Percentiles rank a stretch among this genome's conserved stretches.
Conservation (phyloP, 64 coral and sea anemone genomes). For the Pocillopora damicornis region DNA sequence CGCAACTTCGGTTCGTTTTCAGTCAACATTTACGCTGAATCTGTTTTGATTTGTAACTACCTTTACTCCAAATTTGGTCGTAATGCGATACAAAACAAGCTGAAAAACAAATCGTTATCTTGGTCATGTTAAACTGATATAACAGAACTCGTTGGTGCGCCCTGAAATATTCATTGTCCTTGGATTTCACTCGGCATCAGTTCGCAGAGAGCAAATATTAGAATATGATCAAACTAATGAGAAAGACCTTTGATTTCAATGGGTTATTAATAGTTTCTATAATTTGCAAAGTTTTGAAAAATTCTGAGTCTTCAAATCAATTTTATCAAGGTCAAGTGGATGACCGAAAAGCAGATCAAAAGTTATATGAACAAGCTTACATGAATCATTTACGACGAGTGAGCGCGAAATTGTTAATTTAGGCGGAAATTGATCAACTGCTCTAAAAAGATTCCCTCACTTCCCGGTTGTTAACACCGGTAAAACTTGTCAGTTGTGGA, state of each 20-base stretch:
- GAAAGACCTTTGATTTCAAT: not conserved
- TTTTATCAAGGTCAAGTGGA: slow-evolving; percentile 8
- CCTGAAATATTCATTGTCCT: not conserved
- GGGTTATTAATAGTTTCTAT: not conserved
- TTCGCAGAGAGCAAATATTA: not conserved
- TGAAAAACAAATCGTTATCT: slow-evolving; percentile 19
- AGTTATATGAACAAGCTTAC: not conserved
- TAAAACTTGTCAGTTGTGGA: no score
- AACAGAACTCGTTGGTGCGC: not conserved
- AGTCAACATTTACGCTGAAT: not conserved
- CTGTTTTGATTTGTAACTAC: slow-evolving; percentile 18
- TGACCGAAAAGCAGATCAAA: not conserved
- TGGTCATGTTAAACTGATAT: not conserved
- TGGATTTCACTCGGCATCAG: not conserved
- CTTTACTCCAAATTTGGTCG: not conserved
- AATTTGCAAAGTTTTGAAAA: no score
- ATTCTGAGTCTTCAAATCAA: not conserved
- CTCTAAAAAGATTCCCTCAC: no score
- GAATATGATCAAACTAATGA: not conserved
- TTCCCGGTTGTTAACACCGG: no score
- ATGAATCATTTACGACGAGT: not conserved
- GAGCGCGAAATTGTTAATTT: not conserved
- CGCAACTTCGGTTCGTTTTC: slow-evolving; percentile 10
- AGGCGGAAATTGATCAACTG: not conserved
- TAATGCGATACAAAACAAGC: slow-evolving; percentile 4